phyloP scores from a whole-genome alignment of 2,888 invertebrate species.

The Ormyrus rosae region DNA sequence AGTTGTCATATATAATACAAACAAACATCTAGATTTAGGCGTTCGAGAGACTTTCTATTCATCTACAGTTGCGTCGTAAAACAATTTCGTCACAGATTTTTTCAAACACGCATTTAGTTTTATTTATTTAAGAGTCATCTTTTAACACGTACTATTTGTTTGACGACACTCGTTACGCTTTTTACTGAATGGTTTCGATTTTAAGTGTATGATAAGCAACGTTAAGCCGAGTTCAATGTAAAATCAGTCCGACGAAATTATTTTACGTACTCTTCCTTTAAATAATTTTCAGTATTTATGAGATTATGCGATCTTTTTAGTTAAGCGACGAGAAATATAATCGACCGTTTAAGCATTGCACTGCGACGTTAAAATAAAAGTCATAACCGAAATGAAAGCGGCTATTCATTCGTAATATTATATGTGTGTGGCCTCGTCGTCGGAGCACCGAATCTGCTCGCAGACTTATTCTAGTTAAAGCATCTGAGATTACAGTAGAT shows the following conservation, averaged over 20 bases:
- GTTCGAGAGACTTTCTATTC: constrained; percentile 25
- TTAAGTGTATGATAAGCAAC: constrained; percentile 4
- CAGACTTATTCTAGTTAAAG: constrained; percentile 51
- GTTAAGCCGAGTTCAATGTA: neutral
- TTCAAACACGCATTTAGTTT: constrained; percentile 8
- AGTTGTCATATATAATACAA: constrained; percentile 36
- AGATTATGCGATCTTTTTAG: constrained; percentile 45
- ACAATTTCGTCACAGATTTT: constrained; percentile 43
- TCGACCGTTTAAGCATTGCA: constrained; percentile 34
- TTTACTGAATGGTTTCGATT: constrained; percentile 26
- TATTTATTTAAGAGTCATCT: constrained; percentile 33
- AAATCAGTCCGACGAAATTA: constrained; percentile 41
- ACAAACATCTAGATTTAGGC: constrained; percentile 1
- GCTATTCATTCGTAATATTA: constrained; percentile 37
- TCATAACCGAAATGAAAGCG: constrained; percentile 19
- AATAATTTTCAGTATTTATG: constrained; percentile 52
- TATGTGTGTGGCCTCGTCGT: constrained; percentile 35
- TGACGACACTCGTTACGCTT: constrained; percentile 26
- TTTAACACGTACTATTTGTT: constrained; percentile 19
- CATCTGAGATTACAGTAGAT: constrained; percentile 48
- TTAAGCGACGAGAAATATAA: constrained; percentile 11
- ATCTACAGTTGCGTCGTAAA: constrained; percentile 27
- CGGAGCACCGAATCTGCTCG: constrained; percentile 35
- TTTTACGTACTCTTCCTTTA: constrained; percentile 43
- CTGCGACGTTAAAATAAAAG: constrained; percentile 19